Base-by-base conservation (phyloP, 2,888 invertebrate genomes). In the Conus canariensis region DNA sequence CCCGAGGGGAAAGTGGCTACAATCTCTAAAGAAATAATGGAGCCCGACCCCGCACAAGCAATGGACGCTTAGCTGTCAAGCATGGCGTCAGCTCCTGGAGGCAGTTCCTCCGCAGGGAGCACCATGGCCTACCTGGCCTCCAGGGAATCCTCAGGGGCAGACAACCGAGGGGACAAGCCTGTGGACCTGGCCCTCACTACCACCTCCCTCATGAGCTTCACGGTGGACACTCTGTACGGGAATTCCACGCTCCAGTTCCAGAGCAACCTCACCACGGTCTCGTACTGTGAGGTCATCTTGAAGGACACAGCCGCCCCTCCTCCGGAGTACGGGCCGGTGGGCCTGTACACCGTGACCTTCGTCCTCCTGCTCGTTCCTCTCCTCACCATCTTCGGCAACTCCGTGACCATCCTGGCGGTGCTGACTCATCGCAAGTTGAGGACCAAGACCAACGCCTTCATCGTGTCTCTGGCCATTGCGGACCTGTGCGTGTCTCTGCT, bases 381-480 rank as follows among this genome's bases (percentile, higher is more conserved):
- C 12, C 70, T 95, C 58, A 95, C 95, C n/a, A 92, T 95, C 58
- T 90, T 93, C n/a, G 95, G 95, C 10, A 95, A 95, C 91, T 90
- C 91, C 14, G 91, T 95, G 85, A 95, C 95, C 56, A 94, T 95
- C n/a, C 90, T 94, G 16, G 94, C 95, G 14, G 95, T 95, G 10
- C 91, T 93, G 70, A 95, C 94, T 4, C 95, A 95, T 91, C 93
- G 94, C 88, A 93, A 94, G 25, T 92, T 95, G 59, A 92, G 94
- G 80, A 95, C 94, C 8, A 93, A 94, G 56, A 95, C 95, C 6
- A 95, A 95, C 92, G 94, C 94, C 25, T 95, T 95, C 91, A 94
- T 95, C 25, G 94, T 95, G 85, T 95, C 95, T 8, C 92, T 95
- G 56, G 95, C 95, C 9, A 92, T 94, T 0, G 95, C 95, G 0